These are phyloP conservation scores for Astropecten irregularis DNA, from an alignment of 53 echinoderm and acorn worm genomes.

Conservation along the genomic window DNA sequence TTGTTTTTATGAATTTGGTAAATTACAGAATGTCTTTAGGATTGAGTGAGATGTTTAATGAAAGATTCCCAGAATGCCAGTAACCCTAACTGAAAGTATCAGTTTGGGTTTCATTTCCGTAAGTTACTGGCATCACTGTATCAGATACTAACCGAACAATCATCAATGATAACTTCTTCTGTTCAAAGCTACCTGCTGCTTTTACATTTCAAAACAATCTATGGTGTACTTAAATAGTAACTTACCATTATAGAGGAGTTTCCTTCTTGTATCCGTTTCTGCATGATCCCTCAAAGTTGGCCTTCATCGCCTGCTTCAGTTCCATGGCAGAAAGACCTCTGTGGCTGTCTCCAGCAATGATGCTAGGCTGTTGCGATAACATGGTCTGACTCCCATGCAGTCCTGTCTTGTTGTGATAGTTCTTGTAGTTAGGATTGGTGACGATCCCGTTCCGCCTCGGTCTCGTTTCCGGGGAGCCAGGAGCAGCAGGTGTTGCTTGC, in stretches of 20 bases:
- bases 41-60: too few species aligned
- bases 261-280: conserved; percentile 98
- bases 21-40: too few species aligned
- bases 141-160: too few species aligned
- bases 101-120: too few species aligned
- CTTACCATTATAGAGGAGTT: conserved; percentile 90
- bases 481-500: conserved; percentile 38
- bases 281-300: conserved; percentile 88
- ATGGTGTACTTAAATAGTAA: too few species aligned
- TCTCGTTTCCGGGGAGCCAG: conserved; percentile 82
- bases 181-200: too few species aligned
- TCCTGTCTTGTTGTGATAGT: conserved; percentile 74
- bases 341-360: conserved; percentile 65
- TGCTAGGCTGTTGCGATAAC: conserved; percentile 59
- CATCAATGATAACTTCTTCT: too few species aligned
- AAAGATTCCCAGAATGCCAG: too few species aligned
- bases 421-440: conserved; percentile 94
- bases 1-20: too few species aligned
- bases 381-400: conserved; percentile 75
- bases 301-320: conserved; percentile 90
- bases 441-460: conserved; percentile 81
- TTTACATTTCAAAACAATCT: too few species aligned
- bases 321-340: conserved; percentile 84
- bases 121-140: too few species aligned
- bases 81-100: too few species aligned